Evolutionary conservation across 2,113 vertebrate species (phyloP), one percentile per base, ranked within the genome.

Genomic region (Bos javanicus): DNA sequence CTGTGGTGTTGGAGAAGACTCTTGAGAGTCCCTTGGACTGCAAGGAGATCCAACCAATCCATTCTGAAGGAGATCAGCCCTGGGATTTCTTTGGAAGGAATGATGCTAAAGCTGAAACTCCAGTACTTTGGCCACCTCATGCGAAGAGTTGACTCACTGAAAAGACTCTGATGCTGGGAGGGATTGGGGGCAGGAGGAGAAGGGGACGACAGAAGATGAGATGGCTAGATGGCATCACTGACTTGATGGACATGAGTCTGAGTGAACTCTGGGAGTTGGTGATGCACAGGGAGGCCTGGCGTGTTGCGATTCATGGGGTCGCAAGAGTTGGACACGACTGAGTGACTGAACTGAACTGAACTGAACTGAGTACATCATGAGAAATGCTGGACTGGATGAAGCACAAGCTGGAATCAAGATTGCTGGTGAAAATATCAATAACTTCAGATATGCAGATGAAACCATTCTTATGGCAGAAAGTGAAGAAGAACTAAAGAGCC

Each of bases 181-280:
- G 39, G n/a, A 71, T 12, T 71, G 19, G n/a, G 39, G 19, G n/a
- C 2, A 39, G 19, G 67, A 71, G 17, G 64, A 71, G 67, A 71
- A 71, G 19, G n/a, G 19, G n/a, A 5, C 0, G 0, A 39, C 19
- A 71, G 19, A 39, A 1, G n/a, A 39, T 71, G 67, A 71, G 9
- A 71, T 39, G 19, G 19, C 12, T 71, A 8, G 64, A 21, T 36
- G n/a, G 67, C n/a, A 23, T 39, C 67, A 71, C 67, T 0, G 0
- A 71, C 19, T 71, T n/a, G 23, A 71, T 71, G n/a, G 64, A 71
- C 0, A 6, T 46, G 19, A 39, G 9, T 17, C 23, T 71, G n/a
- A 19, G n/a, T 71, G 10, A 12, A 39, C 11, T 71, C 67, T 0
- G 1, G 19, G 67, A 39, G n/a, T 23, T 39, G n/a, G 5, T 71